phyloP scores from a whole-genome alignment of 2,113 vertebrate genomes.

The Mormyrus iriodes region DNA sequence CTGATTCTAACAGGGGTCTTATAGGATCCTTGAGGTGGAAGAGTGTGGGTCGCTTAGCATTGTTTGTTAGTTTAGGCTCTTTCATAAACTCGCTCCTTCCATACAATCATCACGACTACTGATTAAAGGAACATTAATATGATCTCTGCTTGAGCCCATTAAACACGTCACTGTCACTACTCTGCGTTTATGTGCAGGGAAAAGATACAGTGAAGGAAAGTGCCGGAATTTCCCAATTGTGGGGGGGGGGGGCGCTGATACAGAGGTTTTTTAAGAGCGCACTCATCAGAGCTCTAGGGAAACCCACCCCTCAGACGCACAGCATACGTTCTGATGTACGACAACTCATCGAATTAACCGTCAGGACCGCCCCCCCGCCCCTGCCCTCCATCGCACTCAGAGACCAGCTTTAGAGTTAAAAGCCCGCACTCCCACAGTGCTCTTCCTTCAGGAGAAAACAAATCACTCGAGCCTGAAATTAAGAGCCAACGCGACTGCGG shows the following conservation, averaged over 20 bases:
- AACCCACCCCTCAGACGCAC: background rate
- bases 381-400: background rate
- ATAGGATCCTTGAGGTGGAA: background rate
- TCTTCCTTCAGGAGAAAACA: constrained; percentile 4
- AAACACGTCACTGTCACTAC: background rate
- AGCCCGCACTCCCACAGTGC: background rate
- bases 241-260: background rate
- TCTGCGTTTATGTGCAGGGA: background rate
- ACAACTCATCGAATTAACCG: background rate
- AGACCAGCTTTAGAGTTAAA: background rate
- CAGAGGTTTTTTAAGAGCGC: background rate
- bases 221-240: background rate
- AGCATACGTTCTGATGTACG: background rate
- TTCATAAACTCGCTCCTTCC: background rate
- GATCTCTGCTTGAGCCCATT: background rate
- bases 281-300: background rate
- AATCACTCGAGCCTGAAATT: constrained; percentile 43
- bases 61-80: too few relatives aligned
- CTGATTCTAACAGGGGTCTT: background rate
- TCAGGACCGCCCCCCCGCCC: background rate
- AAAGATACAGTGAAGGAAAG: background rate
- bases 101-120: background rate
- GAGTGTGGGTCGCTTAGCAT: background rate
- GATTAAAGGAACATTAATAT: background rate
- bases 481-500: constrained; percentile 24